A percentile compares a stretch with the other conserved stretches of the same genome.
Conservation (phyloP, 2,797 vertebrate species). For the Chelidonichthys spinosus region DNA sequence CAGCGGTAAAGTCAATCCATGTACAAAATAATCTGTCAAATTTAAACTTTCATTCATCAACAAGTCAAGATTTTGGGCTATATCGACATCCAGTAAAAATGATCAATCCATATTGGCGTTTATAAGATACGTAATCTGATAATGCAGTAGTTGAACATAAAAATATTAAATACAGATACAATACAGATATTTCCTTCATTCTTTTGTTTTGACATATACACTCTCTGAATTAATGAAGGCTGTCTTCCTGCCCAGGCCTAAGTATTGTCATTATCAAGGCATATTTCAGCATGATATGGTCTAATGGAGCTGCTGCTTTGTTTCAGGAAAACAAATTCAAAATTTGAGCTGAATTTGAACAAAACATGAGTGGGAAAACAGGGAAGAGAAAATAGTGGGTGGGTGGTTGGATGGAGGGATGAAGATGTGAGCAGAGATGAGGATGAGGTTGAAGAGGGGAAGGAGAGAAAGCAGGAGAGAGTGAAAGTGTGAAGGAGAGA, state of each 20-base stretch:
- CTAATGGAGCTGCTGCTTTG: conserved; percentile 1
- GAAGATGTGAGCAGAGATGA: conserved; percentile 19
- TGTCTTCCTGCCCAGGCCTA: too few relatives aligned
- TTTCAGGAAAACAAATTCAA: conserved; percentile 16
- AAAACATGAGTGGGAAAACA: not conserved
- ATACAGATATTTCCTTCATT: not conserved
- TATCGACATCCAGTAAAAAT: not conserved
- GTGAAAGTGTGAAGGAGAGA: conserved; percentile 62
- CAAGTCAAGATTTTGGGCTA: not conserved
- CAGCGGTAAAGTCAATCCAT: not conserved
- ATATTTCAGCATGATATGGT: too few relatives aligned
- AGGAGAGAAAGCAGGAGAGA: conserved; percentile 35
- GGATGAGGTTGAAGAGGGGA: conserved; percentile 37
- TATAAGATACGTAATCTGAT: not conserved
- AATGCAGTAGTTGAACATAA: not conserved
- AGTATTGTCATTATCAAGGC: not conserved
- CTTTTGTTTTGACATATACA: too few relatives aligned
- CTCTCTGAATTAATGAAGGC: too few relatives aligned
- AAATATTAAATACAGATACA: not conserved
- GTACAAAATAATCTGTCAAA: not conserved
- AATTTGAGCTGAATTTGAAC: conserved; percentile 15
- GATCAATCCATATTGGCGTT: not conserved
- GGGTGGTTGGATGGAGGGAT: conserved; percentile 45
- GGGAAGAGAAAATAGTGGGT: conserved; percentile 18
- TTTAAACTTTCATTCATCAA: not conserved